A percentile compares a stretch with the other conserved stretches of the same genome.
phyloP scores from a whole-genome alignment of 1,140 invertebrate genomes.

The Diachasmimorpha longicaudata region DNA sequence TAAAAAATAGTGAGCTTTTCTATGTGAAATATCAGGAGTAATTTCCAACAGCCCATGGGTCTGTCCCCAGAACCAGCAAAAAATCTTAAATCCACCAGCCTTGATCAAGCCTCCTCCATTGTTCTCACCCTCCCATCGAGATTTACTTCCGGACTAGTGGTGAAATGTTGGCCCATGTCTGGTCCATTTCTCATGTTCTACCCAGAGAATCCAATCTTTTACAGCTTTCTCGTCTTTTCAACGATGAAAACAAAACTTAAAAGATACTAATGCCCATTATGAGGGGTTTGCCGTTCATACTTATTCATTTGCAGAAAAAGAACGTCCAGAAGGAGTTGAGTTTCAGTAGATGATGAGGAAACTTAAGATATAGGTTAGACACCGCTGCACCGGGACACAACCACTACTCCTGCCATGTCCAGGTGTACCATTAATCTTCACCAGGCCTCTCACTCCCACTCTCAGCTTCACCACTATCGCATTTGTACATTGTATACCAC shows the following conservation, averaged over 20 bases:
- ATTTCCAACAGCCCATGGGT: too few relatives aligned
- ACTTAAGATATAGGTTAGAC: conserved; percentile 45
- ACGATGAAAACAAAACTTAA: background rate
- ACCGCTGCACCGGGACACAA: conserved; percentile 30
- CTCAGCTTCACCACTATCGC: background rate
- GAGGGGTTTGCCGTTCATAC: conserved; percentile 41
- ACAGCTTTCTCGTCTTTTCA: too few relatives aligned
- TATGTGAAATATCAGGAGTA: too few relatives aligned
- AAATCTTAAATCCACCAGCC: too few relatives aligned
- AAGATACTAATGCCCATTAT: conserved; percentile 39
- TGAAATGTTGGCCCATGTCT: too few relatives aligned
- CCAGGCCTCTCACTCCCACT: conserved; percentile 36
- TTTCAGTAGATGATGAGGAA: background rate
- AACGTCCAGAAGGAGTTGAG: background rate
- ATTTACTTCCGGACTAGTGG: too few relatives aligned
- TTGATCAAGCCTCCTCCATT: too few relatives aligned
- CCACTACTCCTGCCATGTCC: conserved; percentile 36
- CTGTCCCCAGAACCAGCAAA: too few relatives aligned
- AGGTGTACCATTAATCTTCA: conserved; percentile 48
- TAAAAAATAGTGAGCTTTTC: too few relatives aligned
- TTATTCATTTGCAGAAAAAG: conserved; percentile 44
- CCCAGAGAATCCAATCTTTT: background rate
- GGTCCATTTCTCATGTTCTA: background rate
- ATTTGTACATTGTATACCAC: background rate
- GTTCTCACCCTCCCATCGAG: too few relatives aligned